Base-by-base conservation (phyloP, 2,797 vertebrate species). In the Cryptoblepharus egeriae region DNA sequence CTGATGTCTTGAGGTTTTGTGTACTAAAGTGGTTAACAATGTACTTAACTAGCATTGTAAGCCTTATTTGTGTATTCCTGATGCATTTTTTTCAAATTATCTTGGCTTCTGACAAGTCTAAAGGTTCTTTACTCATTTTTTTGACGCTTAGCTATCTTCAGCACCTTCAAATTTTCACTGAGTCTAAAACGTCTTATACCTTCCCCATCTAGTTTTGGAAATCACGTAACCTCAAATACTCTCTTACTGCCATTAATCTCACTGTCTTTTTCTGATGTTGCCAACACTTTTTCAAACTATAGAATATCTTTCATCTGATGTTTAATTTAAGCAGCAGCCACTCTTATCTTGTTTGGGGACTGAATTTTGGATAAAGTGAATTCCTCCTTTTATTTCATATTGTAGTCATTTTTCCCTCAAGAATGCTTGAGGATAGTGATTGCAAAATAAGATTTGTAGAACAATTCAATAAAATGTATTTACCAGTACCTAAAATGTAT, bases 371-470 rank as follows among this genome's bases (percentile, higher is more conserved):
- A 10, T 58, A 79, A 35, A n/a, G n/a, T 68, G 30, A 68, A 68
- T 79, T 74, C 63, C 63, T 60, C 10, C 39, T 78, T 22, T 35
- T 45, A 61, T 58, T 57, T 67, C 11, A n/a, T n/a, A n/a, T 49
- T 57, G 67, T 52, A 78, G 49, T 18, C 67, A n/a, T n/a, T 79
- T 49, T 24, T 7, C 57, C 32, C 45, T 52, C 57, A 72, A 73
- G 76, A 68, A 84, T 68, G 52, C 55, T 79, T 79, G 58, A 77
- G 45, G 12, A 77, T 79, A 74, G 72, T 24, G 2, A 1, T 84
- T 68, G 18, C n/a, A 26, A 37, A 65, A 22, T 13, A 58, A 15
- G 3, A 18, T 30, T 79, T 58, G 22, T 79, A 79, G 42, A 79
- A n/a, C 63, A 69, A 28, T 65, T 28, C 13, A 69, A 11, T 57